Base-by-base conservation (phyloP, 2,797 vertebrate genomes). In the Tolypeutes matacus region DNA sequence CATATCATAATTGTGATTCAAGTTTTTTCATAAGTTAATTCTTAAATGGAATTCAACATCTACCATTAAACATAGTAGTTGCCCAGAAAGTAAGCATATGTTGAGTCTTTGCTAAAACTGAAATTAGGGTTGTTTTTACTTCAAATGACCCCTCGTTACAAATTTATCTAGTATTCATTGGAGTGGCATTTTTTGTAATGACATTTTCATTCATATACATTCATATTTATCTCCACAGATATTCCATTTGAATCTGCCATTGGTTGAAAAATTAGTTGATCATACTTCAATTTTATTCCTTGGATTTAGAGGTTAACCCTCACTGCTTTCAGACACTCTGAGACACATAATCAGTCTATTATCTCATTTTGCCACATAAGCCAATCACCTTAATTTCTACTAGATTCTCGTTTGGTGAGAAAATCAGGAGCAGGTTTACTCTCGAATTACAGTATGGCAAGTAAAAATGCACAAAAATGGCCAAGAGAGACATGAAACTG, bases 351-450 rank as follows among this genome's bases (percentile, higher is more conserved):
- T 20, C 31, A 69, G 69, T 58, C 53, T 58, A 7, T 78, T 39
- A 0, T 75, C 70, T 83, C 65, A 39, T 78, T 81, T 84, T 78
- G 21, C 70, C 51, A 83, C 20, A 31, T 73, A 69, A 49, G 58
- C n/a, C 73, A 84, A 67, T 65, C 60, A 70, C 7, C 7, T 58
- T 34, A 70, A 83, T 76, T 78, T 64, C 82, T 34, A 65, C 34
- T 82, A 49, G 56, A 94, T 93, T 88, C 56, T 86, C 86, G 77
- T 67, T 60, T 77, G 56, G 11, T 73, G 51, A 95, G 29, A 86
- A 53, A 85, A 93, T 85, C 15, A 78, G 36, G 82, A 93, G 34
- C 81, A 46, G 20, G 11, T 70, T 81, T 31, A 42, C 87, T 95
- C 65, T 91, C 78, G 60, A 88, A 2, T 39, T 67, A 69, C 36